A percentile compares a stretch with the other conserved stretches of the same genome.
These are phyloP conservation scores for Coregonus clupeaformis DNA, from an alignment of 2,113 vertebrate species.

Conservation along the genomic window DNA sequence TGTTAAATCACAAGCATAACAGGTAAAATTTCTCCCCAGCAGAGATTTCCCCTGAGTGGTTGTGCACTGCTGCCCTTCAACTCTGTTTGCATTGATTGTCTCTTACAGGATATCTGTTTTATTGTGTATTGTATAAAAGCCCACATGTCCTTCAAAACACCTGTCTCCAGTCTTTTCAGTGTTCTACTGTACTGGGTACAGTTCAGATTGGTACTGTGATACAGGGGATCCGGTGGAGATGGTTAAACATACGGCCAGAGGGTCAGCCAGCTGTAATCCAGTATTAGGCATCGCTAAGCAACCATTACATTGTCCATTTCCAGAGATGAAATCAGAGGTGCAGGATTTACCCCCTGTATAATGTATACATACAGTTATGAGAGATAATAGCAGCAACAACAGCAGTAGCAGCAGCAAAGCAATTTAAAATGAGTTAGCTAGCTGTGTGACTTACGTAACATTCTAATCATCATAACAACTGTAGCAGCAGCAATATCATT, in stretches of 20 bases:
- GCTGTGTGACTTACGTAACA: constrained; percentile 32
- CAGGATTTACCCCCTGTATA: too few relatives aligned
- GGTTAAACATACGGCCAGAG: background rate
- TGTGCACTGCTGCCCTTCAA: constrained; percentile 33
- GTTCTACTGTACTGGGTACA: background rate
- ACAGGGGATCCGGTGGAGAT: background rate
- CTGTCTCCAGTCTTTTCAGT: constrained; percentile 6
- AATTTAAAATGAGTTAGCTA: background rate
- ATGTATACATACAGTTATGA: background rate
- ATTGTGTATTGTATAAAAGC: constrained; percentile 5
- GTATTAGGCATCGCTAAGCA: background rate
- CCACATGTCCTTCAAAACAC: constrained; percentile 34
- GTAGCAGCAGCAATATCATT: constrained; percentile 25
- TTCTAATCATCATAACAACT: constrained; percentile 30
- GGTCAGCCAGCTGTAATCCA: background rate
- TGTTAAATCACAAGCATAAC: constrained; percentile 44
- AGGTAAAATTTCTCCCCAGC: constrained; percentile 34
- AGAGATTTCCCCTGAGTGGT: constrained; percentile 35
- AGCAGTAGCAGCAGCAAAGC: background rate
- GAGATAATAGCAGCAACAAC: too few relatives aligned
- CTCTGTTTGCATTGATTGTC: constrained; percentile 56
- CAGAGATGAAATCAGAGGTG: background rate
- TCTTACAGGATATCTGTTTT: constrained; percentile 19
- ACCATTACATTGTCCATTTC: background rate
- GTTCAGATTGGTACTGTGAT: background rate